A percentile compares a stretch with the other conserved stretches of the same genome.
These are phyloP conservation scores for Lithobius niger DNA, from an alignment of 1,140 invertebrate genomes.

Conservation along the genomic window DNA sequence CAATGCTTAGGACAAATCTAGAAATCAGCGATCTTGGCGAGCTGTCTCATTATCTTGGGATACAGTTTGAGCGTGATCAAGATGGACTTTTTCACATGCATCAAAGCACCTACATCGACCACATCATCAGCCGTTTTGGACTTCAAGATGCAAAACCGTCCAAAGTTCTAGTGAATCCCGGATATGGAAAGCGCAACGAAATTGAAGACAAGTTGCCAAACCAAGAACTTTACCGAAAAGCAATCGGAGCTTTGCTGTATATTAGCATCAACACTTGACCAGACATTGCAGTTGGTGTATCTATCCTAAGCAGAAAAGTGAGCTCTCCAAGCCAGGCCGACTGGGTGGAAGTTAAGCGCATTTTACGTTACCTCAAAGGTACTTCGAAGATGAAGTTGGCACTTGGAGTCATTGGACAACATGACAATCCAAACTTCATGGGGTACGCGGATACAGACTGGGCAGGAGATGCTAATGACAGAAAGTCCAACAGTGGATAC, in stretches of 20 bases:
- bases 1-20: not conserved
- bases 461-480: not conserved
- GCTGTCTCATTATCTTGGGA: not conserved
- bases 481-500: not conserved
- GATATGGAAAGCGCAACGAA: not conserved
- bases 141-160: not conserved
- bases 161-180: not conserved
- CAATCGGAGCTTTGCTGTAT: constrained; percentile 9
- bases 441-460: constrained; percentile 9
- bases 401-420: not conserved
- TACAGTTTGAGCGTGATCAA: constrained; percentile 3
- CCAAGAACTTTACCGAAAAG: not conserved
- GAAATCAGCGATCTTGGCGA: not conserved
- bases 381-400: not conserved
- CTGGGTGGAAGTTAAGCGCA: no score
- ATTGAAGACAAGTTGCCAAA: not conserved
- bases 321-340: no score
- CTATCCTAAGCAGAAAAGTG: not conserved
- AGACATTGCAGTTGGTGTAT: not conserved
- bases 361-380: not conserved
- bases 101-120: not conserved
- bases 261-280: not conserved
- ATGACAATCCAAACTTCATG: not conserved
- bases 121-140: not conserved
- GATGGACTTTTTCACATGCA: not conserved